These are phyloP conservation scores for Bathynomus jamesi DNA, from an alignment of 1,140 invertebrate species.

Conservation along the genomic window DNA sequence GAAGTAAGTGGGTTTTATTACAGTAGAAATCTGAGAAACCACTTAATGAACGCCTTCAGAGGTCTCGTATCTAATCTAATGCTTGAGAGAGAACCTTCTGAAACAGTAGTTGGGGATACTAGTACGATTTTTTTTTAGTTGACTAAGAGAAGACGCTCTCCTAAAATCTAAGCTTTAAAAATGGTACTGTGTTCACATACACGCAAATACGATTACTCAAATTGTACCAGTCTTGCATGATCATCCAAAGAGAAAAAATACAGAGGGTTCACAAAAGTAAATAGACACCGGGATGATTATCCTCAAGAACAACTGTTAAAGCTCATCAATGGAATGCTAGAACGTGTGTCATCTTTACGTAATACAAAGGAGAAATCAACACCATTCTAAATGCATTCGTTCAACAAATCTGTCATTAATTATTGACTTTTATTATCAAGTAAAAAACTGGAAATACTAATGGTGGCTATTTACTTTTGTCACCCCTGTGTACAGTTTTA, in stretches of 20 bases:
- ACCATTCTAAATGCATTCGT: neutral
- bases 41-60: neutral
- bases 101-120: neutral
- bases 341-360: neutral
- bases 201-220: no score
- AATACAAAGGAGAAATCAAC: neutral
- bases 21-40: neutral
- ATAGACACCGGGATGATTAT: no score
- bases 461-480: neutral
- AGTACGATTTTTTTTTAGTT: neutral
- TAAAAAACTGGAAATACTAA: neutral
- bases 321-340: neutral
- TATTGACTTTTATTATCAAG: neutral
- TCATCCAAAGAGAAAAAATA: no score
- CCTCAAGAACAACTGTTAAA: neutral
- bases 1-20: neutral
- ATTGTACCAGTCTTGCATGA: no score
- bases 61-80: neutral
- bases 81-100: neutral
- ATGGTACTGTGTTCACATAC: no score
- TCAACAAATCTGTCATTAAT: neutral
- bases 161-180: no score
- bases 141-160: no score
- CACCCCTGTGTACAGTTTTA: neutral
- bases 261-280: no score